Base-by-base conservation (phyloP, 2,113 vertebrate species). In the Lucifuga dentata region DNA sequence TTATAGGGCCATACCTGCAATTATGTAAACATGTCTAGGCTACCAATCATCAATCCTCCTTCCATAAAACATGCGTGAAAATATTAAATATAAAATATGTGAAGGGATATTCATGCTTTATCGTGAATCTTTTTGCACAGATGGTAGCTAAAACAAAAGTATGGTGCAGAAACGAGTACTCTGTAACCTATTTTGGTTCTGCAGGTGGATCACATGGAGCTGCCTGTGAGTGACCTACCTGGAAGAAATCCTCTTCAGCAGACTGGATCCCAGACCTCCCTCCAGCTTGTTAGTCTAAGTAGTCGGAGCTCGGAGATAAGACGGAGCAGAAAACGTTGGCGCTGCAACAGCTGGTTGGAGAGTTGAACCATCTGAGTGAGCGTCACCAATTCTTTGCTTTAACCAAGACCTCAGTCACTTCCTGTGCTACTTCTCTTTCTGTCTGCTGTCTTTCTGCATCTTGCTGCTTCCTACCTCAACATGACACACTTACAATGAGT, bases 371-470 rank as follows among this genome's bases (percentile, higher is more conserved):
- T 64, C 17, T 74, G 16, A 21, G 29, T 10, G 19, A 64, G 49
- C 48, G 52, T 81, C 63, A 39, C 8, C 4, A 49, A 62, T 32
- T 46, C 53, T 65, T 23, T 24, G 70, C 60, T 51, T 43, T 2
- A 68, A 88, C 88, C 79, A 48, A 86, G 83, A 89, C 84, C 84
- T 87, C 83, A 80, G 46, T 80, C 68, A 90, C 90, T 93, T 93
- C 92, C 92, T 93, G 92, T 90, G 70, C 80, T 62, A 93, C 90
- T 93, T 93, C 91, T 91, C 85, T 49, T 84, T 87, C 55, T 83
- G 11, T 36, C 19, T n/a, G 35, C 3, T 29, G 26, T 39, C 33
- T 74, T 59, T 68, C 67, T 73, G 67, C 73, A 66, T 68, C 41
- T 77, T 52, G 46, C 40, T 12, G 19, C 52, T n/a, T 29, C 26